These are phyloP conservation scores for Lateolabrax maculatus DNA, from an alignment of 2,797 vertebrate species.

Conservation along the genomic window DNA sequence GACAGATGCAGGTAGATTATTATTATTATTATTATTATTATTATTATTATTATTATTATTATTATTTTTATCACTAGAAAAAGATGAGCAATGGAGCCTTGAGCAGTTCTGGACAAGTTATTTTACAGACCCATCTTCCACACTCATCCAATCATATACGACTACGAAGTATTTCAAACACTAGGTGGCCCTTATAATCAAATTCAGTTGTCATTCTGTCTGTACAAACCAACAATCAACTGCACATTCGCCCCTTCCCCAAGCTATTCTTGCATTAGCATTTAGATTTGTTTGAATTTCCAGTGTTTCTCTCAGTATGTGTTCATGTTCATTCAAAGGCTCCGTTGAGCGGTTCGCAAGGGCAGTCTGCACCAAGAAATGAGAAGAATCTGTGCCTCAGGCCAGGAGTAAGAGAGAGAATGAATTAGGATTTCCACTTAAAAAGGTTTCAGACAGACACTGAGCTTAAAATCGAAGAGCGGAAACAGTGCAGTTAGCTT, in stretches of 20 bases:
- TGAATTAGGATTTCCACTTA: background rate
- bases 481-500: background rate
- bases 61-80: too few relatives aligned
- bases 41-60: too few relatives aligned
- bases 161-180: too few relatives aligned
- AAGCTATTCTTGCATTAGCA: background rate
- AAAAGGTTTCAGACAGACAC: too few relatives aligned
- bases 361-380: background rate
- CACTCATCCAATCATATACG: too few relatives aligned
- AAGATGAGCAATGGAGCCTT: background rate
- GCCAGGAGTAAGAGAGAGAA: background rate
- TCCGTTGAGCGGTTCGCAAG: background rate
- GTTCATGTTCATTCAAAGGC: background rate
- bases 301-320: background rate
- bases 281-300: conserved; percentile 20
- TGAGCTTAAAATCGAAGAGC: too few relatives aligned
- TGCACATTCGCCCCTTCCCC: background rate
- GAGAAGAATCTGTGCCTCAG: background rate
- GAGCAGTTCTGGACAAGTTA: background rate
- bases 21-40: too few relatives aligned
- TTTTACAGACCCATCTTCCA: too few relatives aligned
- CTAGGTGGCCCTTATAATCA: too few relatives aligned
- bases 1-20: background rate
- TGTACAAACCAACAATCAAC: too few relatives aligned
- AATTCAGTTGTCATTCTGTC: too few relatives aligned